Conservation (phyloP, 2,113 vertebrate species). For the Pygoscelis adeliae region DNA sequence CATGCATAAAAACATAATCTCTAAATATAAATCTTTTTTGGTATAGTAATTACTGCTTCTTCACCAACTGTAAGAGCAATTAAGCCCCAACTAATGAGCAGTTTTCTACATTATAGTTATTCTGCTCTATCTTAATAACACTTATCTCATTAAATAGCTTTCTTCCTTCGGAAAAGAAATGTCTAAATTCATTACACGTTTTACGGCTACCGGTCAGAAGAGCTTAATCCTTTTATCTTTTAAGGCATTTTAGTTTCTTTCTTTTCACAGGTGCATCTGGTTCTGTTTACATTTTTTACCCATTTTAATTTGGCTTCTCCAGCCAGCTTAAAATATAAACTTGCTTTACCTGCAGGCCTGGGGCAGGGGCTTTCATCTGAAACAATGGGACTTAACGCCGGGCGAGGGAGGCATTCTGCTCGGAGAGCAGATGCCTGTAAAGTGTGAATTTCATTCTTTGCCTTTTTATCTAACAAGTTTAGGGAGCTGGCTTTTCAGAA, state of each 20-base stretch:
- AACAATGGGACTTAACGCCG: neutral
- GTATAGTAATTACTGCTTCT: slow-evolving; percentile 55
- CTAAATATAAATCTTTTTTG: slow-evolving; percentile 12
- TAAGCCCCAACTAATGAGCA: slow-evolving; percentile 63
- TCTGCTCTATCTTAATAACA: slow-evolving; percentile 43
- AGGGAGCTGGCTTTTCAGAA: neutral
- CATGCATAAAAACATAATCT: slow-evolving; percentile 3
- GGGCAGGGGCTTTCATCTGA: neutral
- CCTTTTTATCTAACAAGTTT: neutral
- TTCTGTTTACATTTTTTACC: neutral
- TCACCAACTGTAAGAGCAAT: slow-evolving; percentile 39
- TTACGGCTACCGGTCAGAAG: slow-evolving; percentile 14
- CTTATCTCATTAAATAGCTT: slow-evolving; percentile 30
- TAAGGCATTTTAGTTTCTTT: neutral
- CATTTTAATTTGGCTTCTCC: neutral
- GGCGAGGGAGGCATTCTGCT: neutral
- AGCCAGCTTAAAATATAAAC: neutral
- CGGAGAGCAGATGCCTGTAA: neutral
- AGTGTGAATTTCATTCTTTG: neutral
- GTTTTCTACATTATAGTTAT: slow-evolving; percentile 27
- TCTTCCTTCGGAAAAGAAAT: neutral
- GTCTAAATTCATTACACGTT: neutral
- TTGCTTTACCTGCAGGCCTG: neutral
- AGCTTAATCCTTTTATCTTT: slow-evolving; percentile 23
- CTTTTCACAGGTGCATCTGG: neutral